Percentiles rank a stretch among this genome's conserved stretches.
Evolutionary conservation across 2,888 invertebrate species (phyloP).

Genomic region (Chloroclystis v-ata): DNA sequence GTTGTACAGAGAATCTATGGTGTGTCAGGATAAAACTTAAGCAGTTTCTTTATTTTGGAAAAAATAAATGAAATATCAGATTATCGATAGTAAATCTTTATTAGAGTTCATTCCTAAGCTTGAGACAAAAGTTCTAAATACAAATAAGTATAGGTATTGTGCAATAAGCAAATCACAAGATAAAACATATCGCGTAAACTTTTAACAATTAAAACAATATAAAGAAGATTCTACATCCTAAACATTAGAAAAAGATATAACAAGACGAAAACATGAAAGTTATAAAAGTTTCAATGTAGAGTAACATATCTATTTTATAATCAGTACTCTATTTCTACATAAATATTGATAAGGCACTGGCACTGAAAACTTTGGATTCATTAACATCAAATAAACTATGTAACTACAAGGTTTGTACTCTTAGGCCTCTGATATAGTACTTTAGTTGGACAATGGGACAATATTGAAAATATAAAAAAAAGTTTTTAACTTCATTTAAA

Average conservation of each 20-base stretch:
- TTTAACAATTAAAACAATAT: conserved; percentile 39
- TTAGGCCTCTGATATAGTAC: conserved; percentile 29
- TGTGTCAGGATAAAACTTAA: too few relatives aligned
- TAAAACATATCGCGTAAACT: conserved; percentile 43
- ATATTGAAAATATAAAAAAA: too few relatives aligned
- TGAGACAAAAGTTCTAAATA: conserved; percentile 46
- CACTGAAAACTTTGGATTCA: conserved; percentile 20
- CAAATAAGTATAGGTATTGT: conserved; percentile 59
- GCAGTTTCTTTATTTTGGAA: too few relatives aligned
- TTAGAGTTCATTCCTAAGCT: conserved; percentile 53
- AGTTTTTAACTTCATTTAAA: background rate
- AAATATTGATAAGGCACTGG: conserved; percentile 30
- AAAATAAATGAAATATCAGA: conserved; percentile 3
- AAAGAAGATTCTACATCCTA: conserved; percentile 25
- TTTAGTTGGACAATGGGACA: too few relatives aligned
- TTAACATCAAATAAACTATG: conserved; percentile 14
- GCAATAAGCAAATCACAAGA: conserved; percentile 57
- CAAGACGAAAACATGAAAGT: conserved; percentile 1
- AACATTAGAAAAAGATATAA: conserved; percentile 11
- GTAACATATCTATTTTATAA: background rate
- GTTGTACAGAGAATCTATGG: too few relatives aligned
- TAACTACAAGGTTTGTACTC: conserved; percentile 35
- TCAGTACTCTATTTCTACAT: conserved; percentile 4
- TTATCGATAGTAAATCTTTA: conserved; percentile 20
- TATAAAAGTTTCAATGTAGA: background rate